Percentiles rank a stretch among this genome's conserved stretches.
Evolutionary conservation across 2,113 vertebrate genomes (phyloP).

Genomic region (Uria aalge): DNA sequence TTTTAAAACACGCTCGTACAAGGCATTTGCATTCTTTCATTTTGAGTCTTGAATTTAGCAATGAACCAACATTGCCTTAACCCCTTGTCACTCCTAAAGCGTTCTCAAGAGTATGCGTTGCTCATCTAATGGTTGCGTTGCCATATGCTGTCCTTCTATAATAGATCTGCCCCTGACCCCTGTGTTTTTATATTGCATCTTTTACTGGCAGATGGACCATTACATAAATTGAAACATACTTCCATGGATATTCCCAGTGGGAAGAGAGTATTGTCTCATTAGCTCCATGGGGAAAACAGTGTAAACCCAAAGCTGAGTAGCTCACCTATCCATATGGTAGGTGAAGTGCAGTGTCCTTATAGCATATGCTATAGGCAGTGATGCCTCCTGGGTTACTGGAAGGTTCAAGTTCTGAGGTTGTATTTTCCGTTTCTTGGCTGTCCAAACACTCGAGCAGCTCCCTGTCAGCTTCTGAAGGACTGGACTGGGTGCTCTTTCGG

Average conservation of each 20-base stretch:
- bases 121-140: conserved; percentile 64
- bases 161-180: conserved; percentile 70
- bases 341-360: not conserved
- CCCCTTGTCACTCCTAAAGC: conserved; percentile 68
- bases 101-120: conserved; percentile 68
- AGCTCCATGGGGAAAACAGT: not conserved
- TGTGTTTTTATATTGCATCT: conserved; percentile 47
- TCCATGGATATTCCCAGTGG: conserved; percentile 23
- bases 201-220: conserved; percentile 51
- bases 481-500: not conserved
- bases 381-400: not conserved
- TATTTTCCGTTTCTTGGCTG: not conserved
- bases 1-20: conserved; percentile 34
- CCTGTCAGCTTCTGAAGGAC: not conserved
- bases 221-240: conserved; percentile 67
- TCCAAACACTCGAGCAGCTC: not conserved
- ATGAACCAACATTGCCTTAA: conserved; percentile 70
- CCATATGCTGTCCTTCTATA: conserved; percentile 65
- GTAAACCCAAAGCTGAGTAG: not conserved
- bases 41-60: conserved; percentile 62
- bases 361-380: not conserved
- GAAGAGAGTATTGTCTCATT: not conserved
- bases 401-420: not conserved
- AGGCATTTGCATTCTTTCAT: conserved; percentile 61
- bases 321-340: conserved; percentile 33